A percentile compares a stretch with the other conserved stretches of the same genome.
Evolutionary conservation across 2,888 invertebrate genomes (phyloP).

Genomic region (Drosophila merina): DNA sequence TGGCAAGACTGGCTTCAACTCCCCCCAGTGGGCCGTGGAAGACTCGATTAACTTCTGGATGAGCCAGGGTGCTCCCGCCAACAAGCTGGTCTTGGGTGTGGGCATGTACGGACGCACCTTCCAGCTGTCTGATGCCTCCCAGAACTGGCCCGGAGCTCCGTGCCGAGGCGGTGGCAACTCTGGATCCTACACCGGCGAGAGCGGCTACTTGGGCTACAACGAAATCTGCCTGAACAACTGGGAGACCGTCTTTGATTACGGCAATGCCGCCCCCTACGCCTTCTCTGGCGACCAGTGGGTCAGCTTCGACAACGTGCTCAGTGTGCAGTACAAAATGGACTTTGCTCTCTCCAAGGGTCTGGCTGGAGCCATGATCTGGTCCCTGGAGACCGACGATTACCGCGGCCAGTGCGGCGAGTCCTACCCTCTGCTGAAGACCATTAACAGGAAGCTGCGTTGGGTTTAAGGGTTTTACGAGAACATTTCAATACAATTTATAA

Average conservation of each 20-base stretch:
- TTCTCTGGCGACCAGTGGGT: slow-evolving; percentile 95
- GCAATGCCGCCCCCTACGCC: slow-evolving; percentile 89
- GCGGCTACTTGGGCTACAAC: slow-evolving; percentile 89
- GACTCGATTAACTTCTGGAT: slow-evolving; percentile 94
- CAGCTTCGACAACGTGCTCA: slow-evolving; percentile 93
- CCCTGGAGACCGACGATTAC: slow-evolving; percentile 96
- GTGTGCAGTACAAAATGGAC: slow-evolving; percentile 91
- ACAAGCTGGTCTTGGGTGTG: slow-evolving; percentile 93
- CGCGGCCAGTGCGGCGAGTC: slow-evolving; percentile 90
- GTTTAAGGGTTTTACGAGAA: slow-evolving; percentile 18
- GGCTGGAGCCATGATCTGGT: slow-evolving; percentile 88
- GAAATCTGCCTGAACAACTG: slow-evolving; percentile 86
- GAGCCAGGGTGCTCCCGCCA: slow-evolving; percentile 88
- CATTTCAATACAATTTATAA: background rate
- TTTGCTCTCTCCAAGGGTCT: slow-evolving; percentile 92
- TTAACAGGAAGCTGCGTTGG: slow-evolving; percentile 69
- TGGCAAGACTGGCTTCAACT: slow-evolving; percentile 59
- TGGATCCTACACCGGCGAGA: slow-evolving; percentile 86
- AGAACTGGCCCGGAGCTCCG: slow-evolving; percentile 65
- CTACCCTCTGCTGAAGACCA: slow-evolving; percentile 86
- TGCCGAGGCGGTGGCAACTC: slow-evolving; percentile 54
- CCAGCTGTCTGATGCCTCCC: slow-evolving; percentile 87
- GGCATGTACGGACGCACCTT: slow-evolving; percentile 94
- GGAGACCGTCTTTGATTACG: slow-evolving; percentile 74
- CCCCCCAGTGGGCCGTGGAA: slow-evolving; percentile 86